Evolutionary conservation across 2,888 invertebrate genomes (phyloP), one percentile per base, ranked within the genome.

Genomic region (Platycnemis pennipes): DNA sequence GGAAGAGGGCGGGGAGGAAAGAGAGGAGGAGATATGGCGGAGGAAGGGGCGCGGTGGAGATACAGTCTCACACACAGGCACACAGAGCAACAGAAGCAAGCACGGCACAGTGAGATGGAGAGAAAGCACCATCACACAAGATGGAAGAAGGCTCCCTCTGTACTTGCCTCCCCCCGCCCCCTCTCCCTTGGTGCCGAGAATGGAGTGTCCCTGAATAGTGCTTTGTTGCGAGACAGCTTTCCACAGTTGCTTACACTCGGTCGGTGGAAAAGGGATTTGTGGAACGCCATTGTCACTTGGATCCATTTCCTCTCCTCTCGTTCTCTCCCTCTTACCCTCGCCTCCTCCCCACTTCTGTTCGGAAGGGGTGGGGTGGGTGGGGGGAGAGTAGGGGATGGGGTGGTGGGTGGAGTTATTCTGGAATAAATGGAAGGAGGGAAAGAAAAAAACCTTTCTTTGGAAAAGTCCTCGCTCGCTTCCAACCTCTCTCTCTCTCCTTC

Each of bases 191-290:
- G 31, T 77, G 77, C 77, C 77, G 77, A 77, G 77, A 77, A 77
- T 77, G 37, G 77, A 77, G 77, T 77, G 77, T 37, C 37, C 31
- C 91, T 63, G 91, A 91, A 91, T 91, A 63, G 63, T 45, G 63
- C 91, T 44, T 91, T 91, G 91, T 91, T 63, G 91, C 63, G 91
- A 91, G 91, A 91, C 91, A 91, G 91, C 91, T 91, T 69, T 91
- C 91, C 91, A 91, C 91, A 91, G 91, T 91, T 91, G 91, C 91
- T 91, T 91, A 91, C 91, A 91, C 63, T 91, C 91, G 63, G 89
- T 89, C 56, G 89, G 91, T 91, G 91, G 91, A 91, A 91, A 91
- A 91, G 91, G 91, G 91, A 91, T 91, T 89, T 89, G 89, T 56
- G 89, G 89, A 89, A 89, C 44, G 91, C 44, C n/a, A 91, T 91